Percentiles rank a stretch among this genome's conserved stretches.
phyloP scores from a whole-genome alignment of 2,113 vertebrate species.

The Rallus limicola region DNA sequence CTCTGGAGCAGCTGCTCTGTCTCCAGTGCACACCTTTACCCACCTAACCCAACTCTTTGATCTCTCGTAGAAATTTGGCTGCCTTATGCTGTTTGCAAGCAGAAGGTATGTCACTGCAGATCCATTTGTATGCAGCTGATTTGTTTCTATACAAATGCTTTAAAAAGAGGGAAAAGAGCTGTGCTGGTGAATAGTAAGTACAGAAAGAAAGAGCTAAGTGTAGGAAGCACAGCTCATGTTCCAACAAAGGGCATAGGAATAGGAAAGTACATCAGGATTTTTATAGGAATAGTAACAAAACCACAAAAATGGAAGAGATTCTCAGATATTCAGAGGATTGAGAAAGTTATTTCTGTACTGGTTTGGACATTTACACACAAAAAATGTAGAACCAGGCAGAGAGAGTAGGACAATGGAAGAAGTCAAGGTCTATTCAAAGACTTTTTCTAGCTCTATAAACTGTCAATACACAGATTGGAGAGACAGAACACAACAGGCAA shows the following conservation, averaged over 20 bases:
- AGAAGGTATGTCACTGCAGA: neutral
- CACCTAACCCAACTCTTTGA: neutral
- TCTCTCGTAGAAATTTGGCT: neutral
- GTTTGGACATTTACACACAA: neutral
- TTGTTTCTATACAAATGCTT: neutral
- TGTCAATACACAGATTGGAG: neutral
- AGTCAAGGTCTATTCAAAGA: neutral
- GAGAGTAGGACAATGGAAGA: neutral
- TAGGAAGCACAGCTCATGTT: neutral
- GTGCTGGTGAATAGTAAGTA: neutral
- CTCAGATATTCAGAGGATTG: neutral
- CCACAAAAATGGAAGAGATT: neutral
- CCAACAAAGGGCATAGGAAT: neutral
- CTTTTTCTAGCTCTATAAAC: neutral
- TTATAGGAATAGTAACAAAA: neutral
- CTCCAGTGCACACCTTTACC: neutral
- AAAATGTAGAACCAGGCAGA: neutral
- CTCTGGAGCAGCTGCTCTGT: conserved; percentile 24
- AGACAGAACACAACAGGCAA: neutral
- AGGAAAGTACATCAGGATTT: neutral
- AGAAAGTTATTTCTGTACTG: neutral
- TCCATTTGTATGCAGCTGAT: neutral
- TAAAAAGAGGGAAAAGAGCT: neutral
- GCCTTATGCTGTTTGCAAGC: conserved; percentile 9
- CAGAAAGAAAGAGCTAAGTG: neutral